Percentiles rank a stretch among this genome's conserved stretches.
Evolutionary conservation across 2,888 invertebrate genomes (phyloP).

Genomic region (Globia sparganii): DNA sequence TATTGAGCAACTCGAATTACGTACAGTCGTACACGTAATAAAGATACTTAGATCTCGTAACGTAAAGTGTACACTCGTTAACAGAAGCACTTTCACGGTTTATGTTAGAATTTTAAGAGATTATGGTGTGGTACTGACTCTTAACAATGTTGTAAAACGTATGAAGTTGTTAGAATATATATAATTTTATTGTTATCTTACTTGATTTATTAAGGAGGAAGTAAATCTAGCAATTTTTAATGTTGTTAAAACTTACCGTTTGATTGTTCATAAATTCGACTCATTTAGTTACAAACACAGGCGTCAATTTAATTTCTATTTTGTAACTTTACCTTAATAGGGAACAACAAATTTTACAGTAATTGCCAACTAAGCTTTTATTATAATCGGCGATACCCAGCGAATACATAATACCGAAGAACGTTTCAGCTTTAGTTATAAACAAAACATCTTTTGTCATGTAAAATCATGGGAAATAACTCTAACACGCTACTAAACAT

Average conservation of each 20-base stretch:
- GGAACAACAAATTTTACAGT: neutral
- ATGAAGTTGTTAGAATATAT: neutral
- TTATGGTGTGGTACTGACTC: constrained; percentile 11
- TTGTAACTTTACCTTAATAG: neutral
- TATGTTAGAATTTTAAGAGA: constrained; percentile 7
- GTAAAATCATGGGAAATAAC: constrained; percentile 7
- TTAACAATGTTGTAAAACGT: constrained; percentile 18
- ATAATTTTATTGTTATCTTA: constrained; percentile 6
- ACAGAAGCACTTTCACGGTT: constrained; percentile 49
- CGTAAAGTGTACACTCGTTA: constrained; percentile 47
- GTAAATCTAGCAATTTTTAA: neutral
- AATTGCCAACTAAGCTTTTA: neutral
- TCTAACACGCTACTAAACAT: neutral
- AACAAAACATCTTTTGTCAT: neutral
- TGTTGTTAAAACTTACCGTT: neutral
- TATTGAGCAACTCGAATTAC: constrained; percentile 58
- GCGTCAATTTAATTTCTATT: neutral
- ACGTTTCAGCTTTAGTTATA: neutral
- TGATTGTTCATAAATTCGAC: neutral
- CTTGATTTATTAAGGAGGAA: neutral
- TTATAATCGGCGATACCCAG: neutral
- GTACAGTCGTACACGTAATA: constrained; percentile 57
- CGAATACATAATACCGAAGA: constrained; percentile 2
- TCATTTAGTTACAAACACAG: neutral
- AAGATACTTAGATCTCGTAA: constrained; percentile 65